phyloP scores from a whole-genome alignment of 2,888 invertebrate species.

The Ennomos erosarius region DNA sequence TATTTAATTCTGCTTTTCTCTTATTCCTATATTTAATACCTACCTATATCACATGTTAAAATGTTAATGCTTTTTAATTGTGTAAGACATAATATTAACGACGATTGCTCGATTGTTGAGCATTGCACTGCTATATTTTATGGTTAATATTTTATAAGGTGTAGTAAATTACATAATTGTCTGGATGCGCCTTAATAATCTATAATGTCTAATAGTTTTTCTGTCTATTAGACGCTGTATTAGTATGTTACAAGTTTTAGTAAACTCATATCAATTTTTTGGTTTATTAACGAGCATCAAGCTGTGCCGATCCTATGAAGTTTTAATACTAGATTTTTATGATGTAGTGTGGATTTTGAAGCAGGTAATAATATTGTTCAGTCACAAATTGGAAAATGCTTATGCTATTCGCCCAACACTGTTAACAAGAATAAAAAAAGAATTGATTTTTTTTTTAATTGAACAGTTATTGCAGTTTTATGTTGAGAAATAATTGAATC shows the following conservation, averaged over 20 bases:
- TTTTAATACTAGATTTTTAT: conserved; percentile 18
- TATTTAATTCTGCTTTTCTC: conserved; percentile 33
- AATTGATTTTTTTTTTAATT: neutral
- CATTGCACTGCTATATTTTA: conserved; percentile 68
- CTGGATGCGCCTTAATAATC: conserved; percentile 73
- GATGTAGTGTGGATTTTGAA: conserved; percentile 13
- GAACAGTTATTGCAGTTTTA: too few relatives aligned
- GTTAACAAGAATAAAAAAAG: neutral
- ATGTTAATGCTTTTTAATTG: conserved; percentile 45
- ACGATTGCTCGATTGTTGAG: conserved; percentile 66
- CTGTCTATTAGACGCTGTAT: conserved; percentile 56
- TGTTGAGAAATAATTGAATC: too few relatives aligned
- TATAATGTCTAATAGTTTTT: conserved; percentile 58
- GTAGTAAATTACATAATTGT: conserved; percentile 63
- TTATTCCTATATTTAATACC: conserved; percentile 33
- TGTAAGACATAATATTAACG: conserved; percentile 41
- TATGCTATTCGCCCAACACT: conserved; percentile 19
- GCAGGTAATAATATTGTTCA: conserved; percentile 20
- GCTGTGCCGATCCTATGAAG: conserved; percentile 15
- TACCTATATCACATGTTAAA: conserved; percentile 35
- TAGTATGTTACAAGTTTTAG: conserved; percentile 49
- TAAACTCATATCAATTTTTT: conserved; percentile 31
- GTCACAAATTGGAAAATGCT: conserved; percentile 16
- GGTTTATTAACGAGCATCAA: conserved; percentile 19
- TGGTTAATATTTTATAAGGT: conserved; percentile 60